Percentiles rank a stretch among this genome's conserved stretches.
These are phyloP conservation scores for Gymnocypris eckloni DNA, from an alignment of 2,797 vertebrate genomes.

Conservation along the genomic window DNA sequence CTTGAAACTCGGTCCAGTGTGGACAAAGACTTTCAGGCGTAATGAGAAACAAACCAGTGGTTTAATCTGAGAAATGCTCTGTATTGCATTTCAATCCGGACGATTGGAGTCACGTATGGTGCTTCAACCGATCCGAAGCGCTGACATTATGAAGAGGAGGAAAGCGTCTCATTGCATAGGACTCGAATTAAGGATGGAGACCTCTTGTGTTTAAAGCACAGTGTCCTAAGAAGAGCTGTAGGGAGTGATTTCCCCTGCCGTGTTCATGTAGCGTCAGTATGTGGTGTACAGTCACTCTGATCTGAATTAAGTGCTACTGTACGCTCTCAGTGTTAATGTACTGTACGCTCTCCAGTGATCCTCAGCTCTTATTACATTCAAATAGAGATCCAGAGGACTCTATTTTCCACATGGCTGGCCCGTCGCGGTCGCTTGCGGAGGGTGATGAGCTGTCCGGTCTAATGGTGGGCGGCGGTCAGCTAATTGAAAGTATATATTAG, in stretches of 20 bases:
- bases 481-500: conserved; percentile 65
- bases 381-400: conserved; percentile 7
- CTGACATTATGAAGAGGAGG: neutral
- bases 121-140: too few species aligned
- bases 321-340: neutral
- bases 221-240: neutral
- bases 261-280: neutral
- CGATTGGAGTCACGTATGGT: conserved; percentile 44
- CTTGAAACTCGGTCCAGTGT: neutral
- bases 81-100: conserved; percentile 58
- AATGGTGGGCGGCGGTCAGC: neutral
- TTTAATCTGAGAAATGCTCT: conserved; percentile 55
- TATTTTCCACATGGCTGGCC: conserved; percentile 31
- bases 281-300: neutral
- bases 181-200: neutral
- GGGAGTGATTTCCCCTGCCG: neutral
- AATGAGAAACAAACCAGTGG: conserved; percentile 65
- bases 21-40: conserved; percentile 52
- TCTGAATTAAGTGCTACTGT: neutral
- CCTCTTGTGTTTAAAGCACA: neutral
- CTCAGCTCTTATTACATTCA: neutral
- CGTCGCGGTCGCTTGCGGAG: conserved; percentile 4
- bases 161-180: neutral
- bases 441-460: neutral
- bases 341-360: neutral